Conservation (phyloP, 2,797 vertebrate genomes). For the Galaxias olidus region DNA sequence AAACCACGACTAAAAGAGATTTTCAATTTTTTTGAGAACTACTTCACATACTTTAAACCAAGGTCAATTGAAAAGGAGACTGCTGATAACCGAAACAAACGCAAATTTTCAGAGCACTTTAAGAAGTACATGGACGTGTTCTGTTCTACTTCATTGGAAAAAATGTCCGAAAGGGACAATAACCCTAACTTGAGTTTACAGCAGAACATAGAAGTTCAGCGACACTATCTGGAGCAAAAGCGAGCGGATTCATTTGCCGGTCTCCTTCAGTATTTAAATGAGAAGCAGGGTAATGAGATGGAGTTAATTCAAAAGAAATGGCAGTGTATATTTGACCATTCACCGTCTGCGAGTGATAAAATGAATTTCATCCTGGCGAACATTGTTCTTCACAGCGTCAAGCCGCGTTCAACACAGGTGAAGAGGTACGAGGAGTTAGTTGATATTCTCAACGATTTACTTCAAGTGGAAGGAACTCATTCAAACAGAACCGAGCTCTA, state of each 20-base stretch:
- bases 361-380: slow-evolving; percentile 57
- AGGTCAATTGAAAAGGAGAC: slow-evolving; percentile 38
- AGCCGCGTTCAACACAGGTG: slow-evolving; percentile 23
- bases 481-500: slow-evolving; percentile 67
- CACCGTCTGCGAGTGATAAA: slow-evolving; percentile 23
- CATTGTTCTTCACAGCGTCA: slow-evolving; percentile 52
- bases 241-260: slow-evolving; percentile 59
- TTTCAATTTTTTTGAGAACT: slow-evolving; percentile 52
- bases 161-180: slow-evolving; percentile 38
- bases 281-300: slow-evolving; percentile 27
- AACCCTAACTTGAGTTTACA: slow-evolving; percentile 46
- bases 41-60: slow-evolving; percentile 53
- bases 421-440: slow-evolving; percentile 51
- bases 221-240: slow-evolving; percentile 42
- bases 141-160: slow-evolving; percentile 37
- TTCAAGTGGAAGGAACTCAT: slow-evolving; percentile 51
- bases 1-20: slow-evolving; percentile 47
- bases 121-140: slow-evolving; percentile 45
- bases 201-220: slow-evolving; percentile 40
- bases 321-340: slow-evolving; percentile 39
- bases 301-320: slow-evolving; percentile 47
- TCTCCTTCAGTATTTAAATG: slow-evolving; percentile 44
- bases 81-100: slow-evolving; percentile 42
- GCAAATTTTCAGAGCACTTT: slow-evolving; percentile 41
- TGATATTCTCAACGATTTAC: slow-evolving; percentile 54